Percentiles rank a stretch among this genome's conserved stretches.
These are phyloP conservation scores for Drosophila pandora DNA, from an alignment of 1,140 invertebrate genomes.

Conservation along the genomic window DNA sequence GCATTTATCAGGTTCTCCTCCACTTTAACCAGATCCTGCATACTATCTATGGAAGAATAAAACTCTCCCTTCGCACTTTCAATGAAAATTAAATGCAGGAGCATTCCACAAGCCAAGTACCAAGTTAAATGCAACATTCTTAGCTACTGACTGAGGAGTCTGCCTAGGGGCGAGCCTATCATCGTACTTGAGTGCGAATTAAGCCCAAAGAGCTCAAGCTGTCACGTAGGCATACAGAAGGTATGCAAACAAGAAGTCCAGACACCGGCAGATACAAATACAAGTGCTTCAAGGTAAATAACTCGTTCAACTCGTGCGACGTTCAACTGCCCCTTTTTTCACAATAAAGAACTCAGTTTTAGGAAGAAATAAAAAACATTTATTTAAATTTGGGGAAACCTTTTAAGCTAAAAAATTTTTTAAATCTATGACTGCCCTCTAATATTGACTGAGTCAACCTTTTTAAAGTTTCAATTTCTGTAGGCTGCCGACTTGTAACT, in stretches of 20 bases:
- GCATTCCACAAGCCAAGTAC: slow-evolving; percentile 1
- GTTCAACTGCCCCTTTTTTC: background rate
- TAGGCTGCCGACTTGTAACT: slow-evolving; percentile 38
- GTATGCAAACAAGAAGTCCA: slow-evolving; percentile 31
- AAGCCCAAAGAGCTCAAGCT: slow-evolving; percentile 15
- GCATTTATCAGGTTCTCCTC: slow-evolving; percentile 44
- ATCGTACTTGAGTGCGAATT: background rate
- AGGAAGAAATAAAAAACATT: too few species aligned
- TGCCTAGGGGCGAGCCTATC: background rate
- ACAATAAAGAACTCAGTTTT: background rate
- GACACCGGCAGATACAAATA: slow-evolving; percentile 6
- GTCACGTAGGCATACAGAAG: slow-evolving; percentile 49
- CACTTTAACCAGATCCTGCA: slow-evolving; percentile 32
- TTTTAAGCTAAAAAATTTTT: background rate
- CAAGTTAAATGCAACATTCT: slow-evolving; percentile 26
- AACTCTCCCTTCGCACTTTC: slow-evolving; percentile 39
- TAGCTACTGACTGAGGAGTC: slow-evolving; percentile 1
- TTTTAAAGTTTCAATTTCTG: background rate
- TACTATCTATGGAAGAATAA: slow-evolving; percentile 63
- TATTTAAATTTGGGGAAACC: background rate
- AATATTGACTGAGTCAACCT: background rate
- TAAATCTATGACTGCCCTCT: background rate
- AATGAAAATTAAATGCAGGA: slow-evolving; percentile 7
- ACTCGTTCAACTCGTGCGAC: background rate
- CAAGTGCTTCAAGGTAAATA: slow-evolving; percentile 39